A percentile compares a stretch with the other conserved stretches of the same genome.
Evolutionary conservation across 2,888 invertebrate species (phyloP).

Genomic region (Linnaemya tessellans): DNA sequence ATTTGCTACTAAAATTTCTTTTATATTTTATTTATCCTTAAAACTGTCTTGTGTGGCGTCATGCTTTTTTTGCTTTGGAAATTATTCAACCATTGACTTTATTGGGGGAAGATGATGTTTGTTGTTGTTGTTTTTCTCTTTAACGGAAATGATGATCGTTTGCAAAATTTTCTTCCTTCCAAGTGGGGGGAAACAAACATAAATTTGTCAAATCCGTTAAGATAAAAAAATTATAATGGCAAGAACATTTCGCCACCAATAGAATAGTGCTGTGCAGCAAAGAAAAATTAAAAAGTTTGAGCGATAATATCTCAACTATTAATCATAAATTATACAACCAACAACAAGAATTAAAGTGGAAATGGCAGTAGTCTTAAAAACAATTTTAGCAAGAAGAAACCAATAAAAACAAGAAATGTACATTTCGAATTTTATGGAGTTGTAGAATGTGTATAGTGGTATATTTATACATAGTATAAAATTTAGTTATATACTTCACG

Average conservation of each 20-base stretch:
- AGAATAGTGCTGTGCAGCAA: slow-evolving; percentile 14
- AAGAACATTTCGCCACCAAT: slow-evolving; percentile 47
- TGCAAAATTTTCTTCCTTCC: slow-evolving; percentile 66
- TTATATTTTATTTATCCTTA: slow-evolving; percentile 24
- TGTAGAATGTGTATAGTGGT: slow-evolving; percentile 21
- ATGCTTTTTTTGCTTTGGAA: slow-evolving; percentile 46
- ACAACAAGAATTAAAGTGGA: slow-evolving; percentile 29
- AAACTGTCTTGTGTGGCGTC: slow-evolving; percentile 61
- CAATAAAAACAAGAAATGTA: slow-evolving; percentile 35
- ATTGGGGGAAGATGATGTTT: slow-evolving; percentile 61
- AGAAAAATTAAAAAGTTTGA: slow-evolving; percentile 56
- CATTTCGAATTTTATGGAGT: slow-evolving; percentile 21
- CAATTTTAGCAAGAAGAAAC: slow-evolving; percentile 35
- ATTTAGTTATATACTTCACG: slow-evolving; percentile 28
- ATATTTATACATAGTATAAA: slow-evolving; percentile 34
- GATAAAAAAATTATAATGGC: slow-evolving; percentile 50
- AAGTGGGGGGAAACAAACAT: slow-evolving; percentile 76
- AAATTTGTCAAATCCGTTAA: slow-evolving; percentile 79
- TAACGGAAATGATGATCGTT: slow-evolving; percentile 80
- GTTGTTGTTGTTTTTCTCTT: slow-evolving; percentile 71
- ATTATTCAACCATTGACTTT: slow-evolving; percentile 58
- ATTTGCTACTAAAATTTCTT: slow-evolving; percentile 19
- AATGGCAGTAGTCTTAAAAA: slow-evolving; percentile 17
- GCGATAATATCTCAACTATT: slow-evolving; percentile 69
- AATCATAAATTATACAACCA: slow-evolving; percentile 67